Evolutionary conservation across 2,888 invertebrate species (phyloP).

Genomic region (Ichneumoninae sp.): DNA sequence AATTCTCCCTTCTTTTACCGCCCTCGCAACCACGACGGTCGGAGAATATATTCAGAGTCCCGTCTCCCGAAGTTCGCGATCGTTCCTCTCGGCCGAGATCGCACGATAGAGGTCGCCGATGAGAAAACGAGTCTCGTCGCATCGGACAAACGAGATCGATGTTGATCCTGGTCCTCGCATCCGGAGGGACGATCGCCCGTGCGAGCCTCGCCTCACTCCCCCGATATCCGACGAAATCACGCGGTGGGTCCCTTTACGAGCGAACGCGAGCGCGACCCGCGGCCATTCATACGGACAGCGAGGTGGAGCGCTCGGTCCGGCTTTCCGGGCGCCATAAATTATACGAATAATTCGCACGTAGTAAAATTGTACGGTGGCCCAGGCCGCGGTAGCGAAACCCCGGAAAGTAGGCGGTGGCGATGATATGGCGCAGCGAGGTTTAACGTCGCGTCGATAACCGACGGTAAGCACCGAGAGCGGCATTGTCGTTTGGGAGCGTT

Average conservation of each 20-base stretch:
- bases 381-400: background rate
- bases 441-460: constrained; percentile 51
- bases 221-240: constrained; percentile 56
- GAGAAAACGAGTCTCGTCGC: background rate
- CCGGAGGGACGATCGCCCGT: constrained; percentile 30
- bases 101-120: background rate
- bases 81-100: background rate
- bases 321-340: constrained; percentile 60
- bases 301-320: background rate
- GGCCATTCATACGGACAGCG: constrained; percentile 51
- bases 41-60: constrained; percentile 37
- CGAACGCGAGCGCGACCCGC: constrained; percentile 23
- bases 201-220: background rate
- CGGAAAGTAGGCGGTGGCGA: constrained; percentile 44
- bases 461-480: constrained; percentile 13
- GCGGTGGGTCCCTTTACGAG: constrained; percentile 46
- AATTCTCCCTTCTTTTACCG: constrained; percentile 29
- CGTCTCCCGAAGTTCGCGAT: constrained; percentile 37
- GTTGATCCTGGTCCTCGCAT: constrained; percentile 24
- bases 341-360: constrained; percentile 65
- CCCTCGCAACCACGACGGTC: background rate
- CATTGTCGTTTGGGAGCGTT: constrained; percentile 37
- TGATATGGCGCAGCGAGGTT: constrained; percentile 37
- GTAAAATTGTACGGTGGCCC: constrained; percentile 60
- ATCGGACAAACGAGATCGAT: constrained; percentile 28